A percentile compares a stretch with the other conserved stretches of the same genome.
Evolutionary conservation across 1,140 invertebrate genomes (phyloP).

Genomic region (Heliconius congener): DNA sequence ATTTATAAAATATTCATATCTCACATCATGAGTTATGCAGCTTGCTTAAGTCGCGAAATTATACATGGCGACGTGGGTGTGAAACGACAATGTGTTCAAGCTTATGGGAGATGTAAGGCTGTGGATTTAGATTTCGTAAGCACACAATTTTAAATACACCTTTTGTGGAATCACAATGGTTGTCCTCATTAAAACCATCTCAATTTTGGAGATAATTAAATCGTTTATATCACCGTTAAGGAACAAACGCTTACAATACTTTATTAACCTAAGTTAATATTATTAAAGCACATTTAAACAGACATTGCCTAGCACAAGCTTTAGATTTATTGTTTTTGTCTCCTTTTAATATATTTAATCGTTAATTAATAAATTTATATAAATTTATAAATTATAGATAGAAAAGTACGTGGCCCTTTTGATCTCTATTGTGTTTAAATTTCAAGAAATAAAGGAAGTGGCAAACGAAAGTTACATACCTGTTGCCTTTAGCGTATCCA

Average conservation of each 20-base stretch:
- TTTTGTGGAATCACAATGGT: conserved; percentile 19
- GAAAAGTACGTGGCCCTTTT: no score
- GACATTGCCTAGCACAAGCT: not conserved
- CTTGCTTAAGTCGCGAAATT: conserved; percentile 50
- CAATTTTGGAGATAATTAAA: conserved; percentile 1
- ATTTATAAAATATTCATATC: not conserved
- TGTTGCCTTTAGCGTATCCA: conserved; percentile 66
- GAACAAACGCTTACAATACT: not conserved
- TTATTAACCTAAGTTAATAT: no score
- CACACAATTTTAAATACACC: conserved; percentile 28
- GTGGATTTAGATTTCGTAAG: conserved; percentile 33
- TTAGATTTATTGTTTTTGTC: not conserved
- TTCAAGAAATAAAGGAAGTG: not conserved
- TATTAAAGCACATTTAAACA: not conserved
- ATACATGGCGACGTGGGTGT: conserved; percentile 66
- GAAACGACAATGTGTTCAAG: conserved; percentile 70
- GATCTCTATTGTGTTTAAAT: not conserved
- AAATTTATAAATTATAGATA: no score
- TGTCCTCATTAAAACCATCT: conserved; percentile 12
- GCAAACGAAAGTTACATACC: conserved; percentile 42
- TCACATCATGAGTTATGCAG: conserved; percentile 1
- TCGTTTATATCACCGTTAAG: not conserved
- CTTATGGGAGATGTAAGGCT: conserved; percentile 40
- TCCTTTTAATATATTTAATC: no score
- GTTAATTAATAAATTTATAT: no score